phyloP scores from a whole-genome alignment of 2,888 invertebrate genomes.

The Erynnis tages region DNA sequence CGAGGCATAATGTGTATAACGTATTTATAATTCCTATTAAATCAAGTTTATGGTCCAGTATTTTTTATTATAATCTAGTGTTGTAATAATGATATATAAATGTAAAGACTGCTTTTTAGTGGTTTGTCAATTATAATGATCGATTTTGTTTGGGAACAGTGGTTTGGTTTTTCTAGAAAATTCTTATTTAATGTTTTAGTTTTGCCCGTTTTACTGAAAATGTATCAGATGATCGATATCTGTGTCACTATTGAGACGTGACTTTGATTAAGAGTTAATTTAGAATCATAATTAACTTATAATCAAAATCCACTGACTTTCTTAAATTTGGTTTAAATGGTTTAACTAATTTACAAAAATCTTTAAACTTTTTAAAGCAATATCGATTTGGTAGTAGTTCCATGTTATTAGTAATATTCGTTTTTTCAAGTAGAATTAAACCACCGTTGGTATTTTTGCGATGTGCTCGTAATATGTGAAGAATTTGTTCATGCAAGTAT shows the following conservation, averaged over 20 bases:
- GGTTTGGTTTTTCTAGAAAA: constrained; percentile 37
- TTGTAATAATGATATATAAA: constrained; percentile 54
- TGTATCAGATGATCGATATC: no score
- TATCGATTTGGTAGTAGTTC: no score
- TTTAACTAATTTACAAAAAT: no score
- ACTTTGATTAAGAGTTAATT: no score
- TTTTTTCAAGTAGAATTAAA: constrained; percentile 8
- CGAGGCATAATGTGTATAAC: constrained; percentile 28
- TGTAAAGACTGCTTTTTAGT: constrained; percentile 75
- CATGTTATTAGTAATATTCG: no score
- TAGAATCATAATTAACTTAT: no score
- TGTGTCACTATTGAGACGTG: no score
- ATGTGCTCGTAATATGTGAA: constrained; percentile 34
- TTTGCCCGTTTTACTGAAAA: no score
- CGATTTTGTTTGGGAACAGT: constrained; percentile 42
- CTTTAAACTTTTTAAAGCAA: no score
- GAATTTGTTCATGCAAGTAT: constrained; percentile 10
- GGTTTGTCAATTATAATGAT: constrained; percentile 71
- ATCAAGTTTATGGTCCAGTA: constrained; percentile 77
- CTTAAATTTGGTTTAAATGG: no score
- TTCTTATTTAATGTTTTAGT: no score
- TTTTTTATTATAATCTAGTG: constrained; percentile 66
- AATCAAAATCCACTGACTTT: no score
- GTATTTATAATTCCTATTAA: constrained; percentile 68
- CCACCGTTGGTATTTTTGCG: constrained; percentile 12